Evolutionary conservation across 2,113 vertebrate genomes (phyloP), one percentile per base, ranked within the genome.

Genomic region (Amphilophus citrinellus): DNA sequence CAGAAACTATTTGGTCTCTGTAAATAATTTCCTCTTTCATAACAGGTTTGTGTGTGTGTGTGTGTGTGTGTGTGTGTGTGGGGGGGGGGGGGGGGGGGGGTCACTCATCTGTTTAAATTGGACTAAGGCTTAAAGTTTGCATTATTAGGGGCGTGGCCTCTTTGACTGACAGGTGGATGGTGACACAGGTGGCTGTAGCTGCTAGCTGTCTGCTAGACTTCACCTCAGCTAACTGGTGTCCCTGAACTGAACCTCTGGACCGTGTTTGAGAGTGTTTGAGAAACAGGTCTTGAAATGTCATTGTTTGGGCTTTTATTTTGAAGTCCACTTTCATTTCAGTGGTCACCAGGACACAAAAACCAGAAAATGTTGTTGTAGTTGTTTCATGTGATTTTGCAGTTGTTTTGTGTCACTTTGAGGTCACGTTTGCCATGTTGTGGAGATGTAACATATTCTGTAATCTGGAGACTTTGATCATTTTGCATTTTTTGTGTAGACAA

Each of bases 221-320:
- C 44, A 50, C 30, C 30, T 62, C 60, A 32, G 65, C 42, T 50
- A 30, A 30, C 22, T 2, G 22, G 42, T 30, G 42, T 50, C 65
- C 65, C 42, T 50, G 2, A 71, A 18, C 2, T 0, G 15, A 5
- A 20, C 42, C 22, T 71, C 13, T 63, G 10, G 61, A 63, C 11
- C 6, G 61, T 68, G 39, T 68, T 27, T 22, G 22, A 10, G 39
- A 5, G n/a, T 0, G 17, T 68, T 27, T 68, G 30, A 24, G 14
- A 68, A 47, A 22, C 22, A 13, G 11, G 10, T 13, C 10, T 44
- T 1, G 5, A 47, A 47, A 47, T 47, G 14, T 14, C 44, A 15
- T 47, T 47, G 5, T 47, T 15, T 14, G 44, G 44, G 44, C 11
- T 27, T 5, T 0, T 47, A 7, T 27, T 68, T 68, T 0, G 9